These are phyloP conservation scores for Abrostola triplasia DNA, from an alignment of 2,888 invertebrate species.

Conservation along the genomic window DNA sequence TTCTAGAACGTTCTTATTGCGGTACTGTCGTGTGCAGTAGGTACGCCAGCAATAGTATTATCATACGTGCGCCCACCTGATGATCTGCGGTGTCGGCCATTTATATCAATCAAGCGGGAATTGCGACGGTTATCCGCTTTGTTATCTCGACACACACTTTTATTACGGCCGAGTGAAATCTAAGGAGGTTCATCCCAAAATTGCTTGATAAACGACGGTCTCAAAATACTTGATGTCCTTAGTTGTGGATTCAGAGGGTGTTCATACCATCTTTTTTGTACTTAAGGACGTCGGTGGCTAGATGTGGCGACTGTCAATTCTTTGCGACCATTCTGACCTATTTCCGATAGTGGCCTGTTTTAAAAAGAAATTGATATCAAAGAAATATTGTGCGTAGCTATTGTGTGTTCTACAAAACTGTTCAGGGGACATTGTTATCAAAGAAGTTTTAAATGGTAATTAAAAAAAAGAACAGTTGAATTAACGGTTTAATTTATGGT, in stretches of 20 bases:
- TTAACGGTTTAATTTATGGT: no score
- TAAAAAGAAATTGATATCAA: constrained; percentile 15
- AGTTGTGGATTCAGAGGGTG: constrained; percentile 38
- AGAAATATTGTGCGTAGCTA: constrained; percentile 30
- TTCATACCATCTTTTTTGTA: constrained; percentile 24
- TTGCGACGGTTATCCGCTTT: constrained; percentile 43
- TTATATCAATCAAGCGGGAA: constrained; percentile 55
- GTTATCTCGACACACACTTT: constrained; percentile 39
- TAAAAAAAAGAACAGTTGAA: no score
- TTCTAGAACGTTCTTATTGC: constrained; percentile 5
- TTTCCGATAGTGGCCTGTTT: constrained; percentile 15
- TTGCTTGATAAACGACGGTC: constrained; percentile 41
- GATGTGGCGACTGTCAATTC: constrained; percentile 18
- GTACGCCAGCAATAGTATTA: constrained; percentile 13
- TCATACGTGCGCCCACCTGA: constrained; percentile 58
- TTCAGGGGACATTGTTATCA: not conserved
- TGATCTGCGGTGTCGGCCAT: constrained; percentile 58
- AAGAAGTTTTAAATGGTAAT: not conserved
- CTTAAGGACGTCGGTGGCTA: not conserved
- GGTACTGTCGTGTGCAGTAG: constrained; percentile 17
- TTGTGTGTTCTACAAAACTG: not conserved
- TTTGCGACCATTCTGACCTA: constrained; percentile 32
- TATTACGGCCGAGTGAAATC: constrained; percentile 43
- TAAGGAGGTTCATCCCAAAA: constrained; percentile 21
- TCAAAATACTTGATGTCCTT: constrained; percentile 12